Base-by-base conservation (phyloP, 1,140 invertebrate species). In the Vanessa tameamea region DNA sequence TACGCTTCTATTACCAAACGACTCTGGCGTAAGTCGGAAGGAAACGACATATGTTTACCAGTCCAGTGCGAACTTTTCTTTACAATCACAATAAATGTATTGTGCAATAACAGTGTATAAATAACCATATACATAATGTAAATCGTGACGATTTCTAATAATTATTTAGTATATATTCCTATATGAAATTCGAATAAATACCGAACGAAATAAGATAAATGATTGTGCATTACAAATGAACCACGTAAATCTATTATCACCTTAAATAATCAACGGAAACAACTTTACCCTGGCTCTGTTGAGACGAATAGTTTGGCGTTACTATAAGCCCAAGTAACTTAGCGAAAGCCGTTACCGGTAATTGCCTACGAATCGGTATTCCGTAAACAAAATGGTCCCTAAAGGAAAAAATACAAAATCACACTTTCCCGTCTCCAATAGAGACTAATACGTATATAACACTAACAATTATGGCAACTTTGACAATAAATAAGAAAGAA, bases 381-480 rank as follows among this genome's bases (percentile, higher is more conserved):
- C 79, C 81, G 80, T 86, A 84, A 87, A 91, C 83, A 86, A 88
- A 92, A 90, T 92, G 89, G 91, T 92, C 91, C 91, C 90, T 91
- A 91, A 87, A 87, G 81, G 83, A 89, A 90, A 86, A 87, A 85
- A 82, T 88, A 87, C 76, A 84, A 87, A 90, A 90, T 89, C 88
- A 90, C 88, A 88, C 86, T 87, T 84, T 83, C 78, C 37, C 67
- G 81, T 84, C 87, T 85, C 85, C 63, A 75, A 75, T 78, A 81
- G 86, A 89, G 87, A 90, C 87, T 85, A 84, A 87, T 91, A 92
- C 91, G 89, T 91, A 91, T 89, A 81, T 87, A 87, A 87, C 83
- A 88, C 89, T 91, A 92, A 91, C 82, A 92, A 89, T 91, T 92
- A 92, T 92, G 91, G 91, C 91, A 92, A 92, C 91, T 82, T 91